These are phyloP conservation scores for Drosophila serrata DNA, from an alignment of 1,140 invertebrate species.

Conservation along the genomic window DNA sequence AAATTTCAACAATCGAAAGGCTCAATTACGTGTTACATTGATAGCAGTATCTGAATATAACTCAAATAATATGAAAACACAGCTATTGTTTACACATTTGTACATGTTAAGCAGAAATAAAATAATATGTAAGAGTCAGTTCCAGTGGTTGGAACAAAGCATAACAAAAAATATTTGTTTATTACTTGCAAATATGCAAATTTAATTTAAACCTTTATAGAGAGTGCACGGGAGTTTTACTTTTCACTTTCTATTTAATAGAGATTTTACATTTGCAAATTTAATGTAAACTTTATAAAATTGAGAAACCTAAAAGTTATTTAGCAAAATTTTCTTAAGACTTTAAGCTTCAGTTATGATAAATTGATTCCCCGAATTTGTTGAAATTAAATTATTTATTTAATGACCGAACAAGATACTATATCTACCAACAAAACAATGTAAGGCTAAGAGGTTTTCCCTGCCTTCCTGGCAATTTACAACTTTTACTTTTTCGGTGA, in stretches of 20 bases:
- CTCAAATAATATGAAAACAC: neutral
- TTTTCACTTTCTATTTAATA: neutral
- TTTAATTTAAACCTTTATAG: neutral
- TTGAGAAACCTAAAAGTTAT: neutral
- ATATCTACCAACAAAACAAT: constrained; percentile 2
- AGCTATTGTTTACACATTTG: neutral
- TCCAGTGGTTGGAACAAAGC: neutral
- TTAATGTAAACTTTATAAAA: too few species aligned
- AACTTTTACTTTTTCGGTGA: constrained; percentile 45
- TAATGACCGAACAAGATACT: constrained; percentile 30
- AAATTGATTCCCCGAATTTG: constrained; percentile 29
- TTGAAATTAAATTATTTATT: constrained; percentile 32
- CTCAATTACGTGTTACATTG: constrained; percentile 25
- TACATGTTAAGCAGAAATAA: constrained; percentile 2
- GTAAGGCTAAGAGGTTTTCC: constrained; percentile 13
- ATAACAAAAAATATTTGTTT: constrained; percentile 5
- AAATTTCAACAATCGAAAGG: neutral
- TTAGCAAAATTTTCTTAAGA: neutral
- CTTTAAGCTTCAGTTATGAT: neutral
- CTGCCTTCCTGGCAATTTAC: constrained; percentile 8
- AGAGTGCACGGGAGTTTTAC: neutral
- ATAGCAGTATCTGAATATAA: constrained; percentile 1
- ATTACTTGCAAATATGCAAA: constrained; percentile 4
- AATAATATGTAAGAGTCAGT: neutral
- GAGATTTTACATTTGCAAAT: neutral